Base-by-base conservation (phyloP, 2,113 vertebrate genomes). In the Myrmophylax atrothorax region DNA sequence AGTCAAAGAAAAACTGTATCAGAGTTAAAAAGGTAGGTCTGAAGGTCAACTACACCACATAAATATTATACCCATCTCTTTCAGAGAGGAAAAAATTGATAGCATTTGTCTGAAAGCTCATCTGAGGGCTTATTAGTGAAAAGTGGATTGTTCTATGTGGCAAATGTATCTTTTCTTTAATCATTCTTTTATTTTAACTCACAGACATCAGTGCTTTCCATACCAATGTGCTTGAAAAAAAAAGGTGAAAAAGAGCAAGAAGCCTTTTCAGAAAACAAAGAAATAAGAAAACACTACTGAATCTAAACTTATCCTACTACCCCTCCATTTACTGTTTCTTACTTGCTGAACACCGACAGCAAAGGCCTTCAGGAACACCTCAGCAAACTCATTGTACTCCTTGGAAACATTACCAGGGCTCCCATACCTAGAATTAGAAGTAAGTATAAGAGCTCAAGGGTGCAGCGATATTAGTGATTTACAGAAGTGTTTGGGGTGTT, bases 371-470 rank as follows among this genome's bases (percentile, higher is more conserved):
- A 99, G 98, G 98, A 99, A 99, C 91, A 99, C 98, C 85, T 99
- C 99, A 40, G 99, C 99, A 97, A 99, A 99, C 93, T 99, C 99
- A 70, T 98, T 98, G 92, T 99, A 99, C 95, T 99, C 99, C 98
- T 99, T 99, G 97, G 99, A 99, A 97, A 99, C 99, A 97, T 99
- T 99, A 55, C 99, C 99, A 96, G 99, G 99, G 91, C 99, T 99
- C 95, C 99, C 99, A 90, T 99, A 99, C 84, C 99, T 99, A 84
- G 56, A 89, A 97, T 69, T 70, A 44, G 75, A 97, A 72, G 75
- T 63, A 64, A 96, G 46, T 17, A 29, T 13, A 26, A 33, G 72
- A 96, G 73, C 24, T 38, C 37, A 80, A 88, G 18, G n/a, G 28
- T 80, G 20, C 29, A 89, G 38, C 55, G 81, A 55, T 81, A 50